A percentile compares a stretch with the other conserved stretches of the same genome.
Evolutionary conservation across 2,888 invertebrate species (phyloP).

Genomic region (Pseudeuparius sepicola): DNA sequence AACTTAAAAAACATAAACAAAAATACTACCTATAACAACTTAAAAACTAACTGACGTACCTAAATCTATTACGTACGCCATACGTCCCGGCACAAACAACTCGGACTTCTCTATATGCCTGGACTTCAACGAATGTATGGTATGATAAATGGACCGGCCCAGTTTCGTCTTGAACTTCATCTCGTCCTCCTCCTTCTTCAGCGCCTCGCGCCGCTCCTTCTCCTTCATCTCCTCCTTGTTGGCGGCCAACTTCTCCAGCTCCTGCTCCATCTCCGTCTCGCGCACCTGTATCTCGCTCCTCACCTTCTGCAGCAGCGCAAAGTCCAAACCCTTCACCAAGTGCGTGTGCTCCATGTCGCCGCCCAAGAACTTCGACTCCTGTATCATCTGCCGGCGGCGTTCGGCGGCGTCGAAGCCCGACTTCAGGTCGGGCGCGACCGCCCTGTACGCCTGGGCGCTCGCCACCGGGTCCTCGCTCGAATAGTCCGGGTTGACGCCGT

Average conservation of each 20-base stretch:
- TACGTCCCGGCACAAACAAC: conserved; percentile 86
- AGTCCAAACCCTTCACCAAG: conserved; percentile 95
- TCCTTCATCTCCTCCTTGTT: conserved; percentile 44
- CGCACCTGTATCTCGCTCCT: conserved; percentile 79
- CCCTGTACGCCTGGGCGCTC: conserved; percentile 60
- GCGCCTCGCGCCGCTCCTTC: conserved; percentile 34
- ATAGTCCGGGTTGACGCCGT: conserved; percentile 68
- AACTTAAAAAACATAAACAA: too few relatives aligned
- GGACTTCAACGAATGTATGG: conserved; percentile 56
- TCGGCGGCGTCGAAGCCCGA: conserved; percentile 93
- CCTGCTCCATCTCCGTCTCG: conserved; percentile 74
- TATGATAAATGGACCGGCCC: conserved; percentile 65
- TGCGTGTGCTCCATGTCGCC: conserved; percentile 99
- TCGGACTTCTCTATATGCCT: conserved; percentile 76
- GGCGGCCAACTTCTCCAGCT: conserved; percentile 63
- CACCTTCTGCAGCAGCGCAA: conserved; percentile 84
- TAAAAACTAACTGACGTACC: conserved; percentile 27
- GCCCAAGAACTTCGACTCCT: conserved; percentile 98
- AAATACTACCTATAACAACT: too few relatives aligned
- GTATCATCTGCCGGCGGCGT: conserved; percentile 86
- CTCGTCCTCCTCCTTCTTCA: conserved; percentile 58
- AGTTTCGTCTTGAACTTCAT: conserved; percentile 75
- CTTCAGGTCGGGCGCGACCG: conserved; percentile 93
- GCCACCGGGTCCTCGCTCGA: conserved; percentile 75
- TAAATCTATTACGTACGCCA: conserved; percentile 97